Base-by-base conservation (phyloP, 2,888 invertebrate genomes). In the Mayetiola destructor region DNA sequence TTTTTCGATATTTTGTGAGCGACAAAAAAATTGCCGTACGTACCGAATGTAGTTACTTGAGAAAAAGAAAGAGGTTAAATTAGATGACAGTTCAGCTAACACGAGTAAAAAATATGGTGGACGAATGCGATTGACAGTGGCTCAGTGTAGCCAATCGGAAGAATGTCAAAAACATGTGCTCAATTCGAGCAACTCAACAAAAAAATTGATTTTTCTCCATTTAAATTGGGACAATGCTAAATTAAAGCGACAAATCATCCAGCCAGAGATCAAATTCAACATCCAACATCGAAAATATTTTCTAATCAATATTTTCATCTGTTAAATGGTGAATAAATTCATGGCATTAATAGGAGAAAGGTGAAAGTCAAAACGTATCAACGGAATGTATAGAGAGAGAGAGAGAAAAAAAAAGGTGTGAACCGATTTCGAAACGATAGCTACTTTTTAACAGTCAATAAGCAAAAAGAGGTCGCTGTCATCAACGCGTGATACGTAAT, bases 21-120 rank as follows among this genome's bases (percentile, higher is more conserved):
- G 18, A 3, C 23, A 27, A 48, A n/a, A 23, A 27, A 27, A 48
- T 48, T 27, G 2, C 48, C 48, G 48, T 48, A 48, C 48, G 48
- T 48, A 48, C 48, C 48, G 48, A 48, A 48, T 48, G 48, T 48
- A 48, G 48, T 27, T 48, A 48, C n/a, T 27, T 48, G 14, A 48
- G 48, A 48, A 48, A 48, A 48, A 48, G 48, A 48, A 48, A 48
- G 48, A 48, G 48, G 48, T 48, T 48, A 48, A 16, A 14, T 1
- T 8, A 3, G 27, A 6, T 48, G 48, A 48, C 48, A 48, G 48
- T 48, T 48, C 27, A 48, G 29, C 10, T 48, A 48, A 48, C 48
- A 48, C 48, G 48, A 48, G 48, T 48, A 27, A 10, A 48, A n/a
- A n/a, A 48, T 27, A 48, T 48, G 48, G 48, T 48, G 3, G 48